phyloP scores from a whole-genome alignment of 37 sponge, comb jelly and placozoan genomes.

The Spongia lamella region DNA sequence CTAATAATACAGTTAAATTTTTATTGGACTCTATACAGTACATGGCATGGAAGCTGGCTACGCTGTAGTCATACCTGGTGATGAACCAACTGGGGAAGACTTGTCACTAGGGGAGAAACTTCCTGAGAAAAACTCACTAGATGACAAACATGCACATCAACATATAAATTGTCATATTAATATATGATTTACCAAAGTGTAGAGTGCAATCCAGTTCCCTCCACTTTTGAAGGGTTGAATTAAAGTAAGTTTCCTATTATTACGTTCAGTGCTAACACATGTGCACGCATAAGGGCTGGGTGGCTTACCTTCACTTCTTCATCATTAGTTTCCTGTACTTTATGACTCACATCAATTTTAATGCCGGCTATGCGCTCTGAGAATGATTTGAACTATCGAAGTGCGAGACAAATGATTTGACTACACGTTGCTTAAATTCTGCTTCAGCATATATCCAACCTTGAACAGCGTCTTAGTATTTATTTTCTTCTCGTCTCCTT shows the following conservation, averaged over 20 bases:
- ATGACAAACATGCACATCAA: no score
- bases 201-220: constrained; percentile 79
- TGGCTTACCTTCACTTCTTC: no score
- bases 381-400: constrained; percentile 70
- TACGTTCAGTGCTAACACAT: no score
- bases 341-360: constrained; percentile 66
- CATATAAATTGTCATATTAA: not conserved
- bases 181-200: constrained; percentile 59
- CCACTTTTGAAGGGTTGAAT: constrained; percentile 77
- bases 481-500: not conserved
- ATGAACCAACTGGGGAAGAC: constrained; percentile 62
- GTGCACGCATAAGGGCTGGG: no score
- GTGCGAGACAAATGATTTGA: not conserved
- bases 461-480: constrained; percentile 56
- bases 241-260: constrained; percentile 62
- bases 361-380: constrained; percentile 66
- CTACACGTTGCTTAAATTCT: not conserved
- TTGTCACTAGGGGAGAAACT: constrained; percentile 16
- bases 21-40: no score
- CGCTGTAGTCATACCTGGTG: constrained; percentile 59
- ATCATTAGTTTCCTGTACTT: not conserved
- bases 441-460: no score
- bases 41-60: no score
- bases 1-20: no score
- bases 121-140: constrained; percentile 38